These are phyloP conservation scores for Rhea americana DNA, from an alignment of 2,113 vertebrate genomes.

Conservation along the genomic window DNA sequence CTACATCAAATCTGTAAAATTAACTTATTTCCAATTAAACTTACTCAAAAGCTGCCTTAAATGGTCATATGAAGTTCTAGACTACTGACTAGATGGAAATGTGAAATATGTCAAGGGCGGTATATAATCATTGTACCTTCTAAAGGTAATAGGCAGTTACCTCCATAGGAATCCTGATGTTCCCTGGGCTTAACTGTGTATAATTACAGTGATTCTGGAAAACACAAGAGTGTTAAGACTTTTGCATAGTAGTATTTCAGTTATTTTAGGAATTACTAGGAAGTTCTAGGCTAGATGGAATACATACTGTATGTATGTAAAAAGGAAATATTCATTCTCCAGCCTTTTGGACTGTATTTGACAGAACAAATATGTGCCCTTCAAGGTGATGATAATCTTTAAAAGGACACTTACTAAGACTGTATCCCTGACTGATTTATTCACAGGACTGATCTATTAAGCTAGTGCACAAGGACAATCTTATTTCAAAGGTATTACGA, in stretches of 20 bases:
- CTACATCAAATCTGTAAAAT: neutral
- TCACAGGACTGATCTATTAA: slow-evolving; percentile 40
- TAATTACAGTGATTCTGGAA: neutral
- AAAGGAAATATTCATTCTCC: neutral
- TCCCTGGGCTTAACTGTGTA: slow-evolving; percentile 1
- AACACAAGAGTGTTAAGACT: neutral
- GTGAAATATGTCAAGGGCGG: neutral
- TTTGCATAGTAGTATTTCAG: neutral
- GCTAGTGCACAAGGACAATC: neutral
- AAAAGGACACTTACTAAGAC: neutral
- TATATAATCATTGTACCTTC: neutral
- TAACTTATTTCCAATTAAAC: slow-evolving; percentile 16
- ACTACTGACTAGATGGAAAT: neutral
- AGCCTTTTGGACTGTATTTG: neutral
- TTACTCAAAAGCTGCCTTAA: slow-evolving; percentile 23
- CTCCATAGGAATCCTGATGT: neutral
- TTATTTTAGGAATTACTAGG: neutral
- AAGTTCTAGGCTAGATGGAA: neutral
- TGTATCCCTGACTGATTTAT: neutral
- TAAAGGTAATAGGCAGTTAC: slow-evolving; percentile 7
- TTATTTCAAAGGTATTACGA: neutral
- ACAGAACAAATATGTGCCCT: neutral
- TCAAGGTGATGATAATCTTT: neutral
- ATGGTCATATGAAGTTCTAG: neutral
- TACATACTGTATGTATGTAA: neutral